Conservation (phyloP, 2,888 invertebrate genomes). For the Zygaena filipendulae region DNA sequence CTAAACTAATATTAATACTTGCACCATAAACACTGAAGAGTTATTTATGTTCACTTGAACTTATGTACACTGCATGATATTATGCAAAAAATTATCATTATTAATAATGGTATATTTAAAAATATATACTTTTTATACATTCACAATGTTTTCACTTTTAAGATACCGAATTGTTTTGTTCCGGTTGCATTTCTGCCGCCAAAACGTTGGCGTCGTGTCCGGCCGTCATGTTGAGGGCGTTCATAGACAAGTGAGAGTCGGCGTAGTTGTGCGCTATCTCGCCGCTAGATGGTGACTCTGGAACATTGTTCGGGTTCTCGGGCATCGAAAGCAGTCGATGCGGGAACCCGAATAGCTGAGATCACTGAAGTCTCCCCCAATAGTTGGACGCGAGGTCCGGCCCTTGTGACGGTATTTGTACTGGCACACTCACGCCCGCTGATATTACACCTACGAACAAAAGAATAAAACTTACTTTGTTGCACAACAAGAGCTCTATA, state of each 20-base stretch:
- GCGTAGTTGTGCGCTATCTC: slow-evolving; percentile 62
- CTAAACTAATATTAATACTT: slow-evolving; percentile 25
- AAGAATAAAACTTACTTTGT: slow-evolving; percentile 11
- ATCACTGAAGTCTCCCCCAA: slow-evolving; percentile 95
- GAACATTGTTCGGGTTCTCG: slow-evolving; percentile 66
- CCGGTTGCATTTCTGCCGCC: slow-evolving; percentile 44
- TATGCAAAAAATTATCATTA: too few relatives aligned
- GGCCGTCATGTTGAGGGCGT: slow-evolving; percentile 64
- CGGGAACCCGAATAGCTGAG: slow-evolving; percentile 89
- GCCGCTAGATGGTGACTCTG: slow-evolving; percentile 56
- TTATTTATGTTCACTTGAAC: too few relatives aligned
- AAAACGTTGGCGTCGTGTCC: slow-evolving; percentile 60
- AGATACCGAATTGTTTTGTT: slow-evolving; percentile 49
- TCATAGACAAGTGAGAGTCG: slow-evolving; percentile 50
- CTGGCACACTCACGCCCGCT: slow-evolving; percentile 91
- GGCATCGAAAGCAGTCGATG: slow-evolving; percentile 76
- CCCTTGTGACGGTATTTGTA: slow-evolving; percentile 89
- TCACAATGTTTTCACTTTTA: too few relatives aligned
- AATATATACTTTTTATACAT: too few relatives aligned
- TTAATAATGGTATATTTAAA: too few relatives aligned
- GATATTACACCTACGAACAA: slow-evolving; percentile 86
- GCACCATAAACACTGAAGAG: slow-evolving; percentile 38
- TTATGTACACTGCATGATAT: too few relatives aligned
- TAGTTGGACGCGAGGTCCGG: slow-evolving; percentile 84
- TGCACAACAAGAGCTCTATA: not conserved